Evolutionary conservation across 2,888 invertebrate species (phyloP).

Genomic region (Drosophila rellima): DNA sequence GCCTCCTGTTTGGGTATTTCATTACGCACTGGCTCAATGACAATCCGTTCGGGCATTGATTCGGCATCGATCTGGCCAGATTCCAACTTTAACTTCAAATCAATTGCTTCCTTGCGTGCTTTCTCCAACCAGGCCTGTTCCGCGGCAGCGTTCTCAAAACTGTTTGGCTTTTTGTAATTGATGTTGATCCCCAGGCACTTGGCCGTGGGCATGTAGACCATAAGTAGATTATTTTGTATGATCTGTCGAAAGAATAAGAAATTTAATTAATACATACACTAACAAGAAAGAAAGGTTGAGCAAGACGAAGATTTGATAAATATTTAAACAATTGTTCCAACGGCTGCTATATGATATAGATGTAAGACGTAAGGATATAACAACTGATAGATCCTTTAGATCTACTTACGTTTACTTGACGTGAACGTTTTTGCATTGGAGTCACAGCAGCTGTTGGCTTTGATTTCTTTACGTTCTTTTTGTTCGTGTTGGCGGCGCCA

Average conservation of each 20-base stretch:
- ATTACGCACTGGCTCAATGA: constrained; percentile 87
- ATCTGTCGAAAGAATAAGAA: constrained; percentile 14
- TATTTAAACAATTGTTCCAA: too few species aligned
- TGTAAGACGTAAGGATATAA: neutral
- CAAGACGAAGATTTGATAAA: neutral
- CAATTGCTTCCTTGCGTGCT: constrained; percentile 88
- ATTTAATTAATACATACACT: neutral
- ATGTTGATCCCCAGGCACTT: constrained; percentile 90
- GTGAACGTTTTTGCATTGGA: constrained; percentile 69
- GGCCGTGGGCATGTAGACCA: constrained; percentile 88
- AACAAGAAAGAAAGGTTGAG: neutral
- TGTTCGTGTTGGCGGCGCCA: constrained; percentile 25
- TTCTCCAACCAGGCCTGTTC: constrained; percentile 89
- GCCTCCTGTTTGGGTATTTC: constrained; percentile 81
- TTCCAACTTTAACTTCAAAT: constrained; percentile 88
- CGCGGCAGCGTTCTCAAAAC: constrained; percentile 88
- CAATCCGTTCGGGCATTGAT: constrained; percentile 87
- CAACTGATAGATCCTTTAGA: neutral
- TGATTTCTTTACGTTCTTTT: constrained; percentile 52
- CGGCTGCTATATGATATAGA: too few species aligned
- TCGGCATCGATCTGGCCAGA: constrained; percentile 88
- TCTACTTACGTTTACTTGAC: constrained; percentile 42
- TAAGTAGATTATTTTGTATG: constrained; percentile 86
- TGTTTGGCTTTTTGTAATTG: constrained; percentile 88
- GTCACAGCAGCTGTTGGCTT: constrained; percentile 80